Evolutionary conservation across 2,888 invertebrate species (phyloP).

Genomic region (Dinocampus coccinellae): DNA sequence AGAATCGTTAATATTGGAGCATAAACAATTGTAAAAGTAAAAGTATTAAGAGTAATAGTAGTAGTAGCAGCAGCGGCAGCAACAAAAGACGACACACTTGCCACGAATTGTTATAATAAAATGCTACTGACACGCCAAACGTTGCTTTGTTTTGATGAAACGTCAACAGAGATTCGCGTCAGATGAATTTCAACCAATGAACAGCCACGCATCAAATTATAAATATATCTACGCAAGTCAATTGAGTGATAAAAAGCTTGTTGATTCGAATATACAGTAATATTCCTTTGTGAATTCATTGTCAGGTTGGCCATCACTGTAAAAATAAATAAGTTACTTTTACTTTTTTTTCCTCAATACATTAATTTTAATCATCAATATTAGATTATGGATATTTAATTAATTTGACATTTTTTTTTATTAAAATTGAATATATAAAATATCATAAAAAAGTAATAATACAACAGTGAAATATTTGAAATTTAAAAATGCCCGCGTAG

Average conservation of each 20-base stretch:
- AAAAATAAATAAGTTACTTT: background rate
- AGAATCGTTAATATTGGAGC: too few species aligned
- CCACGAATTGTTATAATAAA: conserved; percentile 54
- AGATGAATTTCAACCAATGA: conserved; percentile 51
- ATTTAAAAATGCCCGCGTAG: background rate
- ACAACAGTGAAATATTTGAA: background rate
- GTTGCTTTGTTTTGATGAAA: conserved; percentile 66
- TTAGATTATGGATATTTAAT: too few species aligned
- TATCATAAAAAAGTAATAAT: too few species aligned
- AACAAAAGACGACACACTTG: conserved; percentile 48
- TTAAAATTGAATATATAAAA: too few species aligned
- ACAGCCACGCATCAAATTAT: conserved; percentile 42
- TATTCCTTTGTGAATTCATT: background rate
- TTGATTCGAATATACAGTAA: background rate
- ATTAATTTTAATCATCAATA: too few species aligned
- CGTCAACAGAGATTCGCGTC: conserved; percentile 60
- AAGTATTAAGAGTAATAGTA: too few species aligned
- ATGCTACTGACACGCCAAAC: conserved; percentile 52
- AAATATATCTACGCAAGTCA: conserved; percentile 47
- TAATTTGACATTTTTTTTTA: too few species aligned
- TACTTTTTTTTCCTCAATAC: too few species aligned
- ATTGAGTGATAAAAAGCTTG: background rate
- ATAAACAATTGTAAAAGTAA: too few species aligned
- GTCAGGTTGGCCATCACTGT: background rate
- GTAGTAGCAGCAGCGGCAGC: background rate